Evolutionary conservation across 2,888 invertebrate species (phyloP), one percentile per base, ranked within the genome.

Genomic region (Hydroisotoma schaefferi): DNA sequence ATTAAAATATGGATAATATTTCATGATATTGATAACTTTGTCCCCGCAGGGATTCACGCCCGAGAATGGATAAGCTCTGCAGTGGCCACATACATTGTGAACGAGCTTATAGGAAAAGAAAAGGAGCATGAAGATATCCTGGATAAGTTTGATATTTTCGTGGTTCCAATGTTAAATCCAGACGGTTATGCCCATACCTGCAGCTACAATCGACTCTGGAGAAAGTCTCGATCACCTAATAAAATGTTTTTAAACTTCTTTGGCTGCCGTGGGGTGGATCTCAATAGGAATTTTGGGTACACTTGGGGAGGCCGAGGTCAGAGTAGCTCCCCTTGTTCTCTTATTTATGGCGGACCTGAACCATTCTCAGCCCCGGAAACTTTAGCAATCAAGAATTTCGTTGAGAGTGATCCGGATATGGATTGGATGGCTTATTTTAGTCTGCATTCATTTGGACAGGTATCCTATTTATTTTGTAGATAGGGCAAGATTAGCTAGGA

Each of bases 21-120:
- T n/a, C n/a, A n/a, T n/a, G n/a, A n/a, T n/a, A 22, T 33, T 58
- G 10, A 59, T 52, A 37, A 55, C 55, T 15, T 55, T 58, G 37
- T 57, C 55, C 3, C 57, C 55, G 20, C 37, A 77, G 78, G 78
- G 0, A 78, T 82, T 58, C 86, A 87, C 73, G 86, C 85, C 1
- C 76, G 85, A 70, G 89, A 90, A 77, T 90, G 90, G 90, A 87
- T 90, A 69, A 82, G 87, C 1, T 85, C 87, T 0, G 87, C 89
- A 0, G 84, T 86, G 0, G 84, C 86, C 43, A 84, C 86, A 26
- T 88, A 85, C 83, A 84, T 86, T 72, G 76, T 86, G 61, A 83
- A 82, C 65, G 82, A 85, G 55, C 76, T 87, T 28, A 81, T 86
- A 12, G 84, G 76, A 62, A 76, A 65, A 66, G 57, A 60, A 63